Conservation (phyloP, 2,888 invertebrate genomes). For the Lottia gigantea region DNA sequence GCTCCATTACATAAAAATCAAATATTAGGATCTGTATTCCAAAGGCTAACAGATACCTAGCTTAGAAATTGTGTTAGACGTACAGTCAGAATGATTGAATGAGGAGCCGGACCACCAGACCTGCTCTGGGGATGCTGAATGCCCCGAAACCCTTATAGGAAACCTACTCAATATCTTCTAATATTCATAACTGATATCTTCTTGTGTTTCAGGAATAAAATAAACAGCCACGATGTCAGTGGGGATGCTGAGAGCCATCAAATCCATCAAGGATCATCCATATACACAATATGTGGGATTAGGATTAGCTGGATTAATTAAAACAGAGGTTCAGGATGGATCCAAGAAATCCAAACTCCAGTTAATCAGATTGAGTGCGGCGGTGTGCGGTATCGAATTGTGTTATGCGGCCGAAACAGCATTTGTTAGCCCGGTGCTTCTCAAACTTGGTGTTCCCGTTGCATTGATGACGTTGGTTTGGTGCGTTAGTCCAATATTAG, state of each 20-base stretch:
- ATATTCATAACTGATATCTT: no score
- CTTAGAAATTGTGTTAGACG: no score
- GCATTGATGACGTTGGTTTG: conserved; percentile 95
- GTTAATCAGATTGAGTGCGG: conserved; percentile 87
- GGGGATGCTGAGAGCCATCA: conserved; percentile 57
- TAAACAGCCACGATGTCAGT: conserved; percentile 48
- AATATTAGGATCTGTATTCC: no score
- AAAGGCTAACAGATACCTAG: no score
- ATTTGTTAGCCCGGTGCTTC: conserved; percentile 92
- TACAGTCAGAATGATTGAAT: no score
- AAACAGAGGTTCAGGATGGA: conserved; percentile 28
- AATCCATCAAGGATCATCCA: conserved; percentile 49
- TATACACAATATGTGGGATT: conserved; percentile 44
- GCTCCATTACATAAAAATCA: no score
- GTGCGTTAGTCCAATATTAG: conserved; percentile 93
- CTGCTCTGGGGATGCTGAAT: no score
- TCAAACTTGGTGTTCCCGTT: conserved; percentile 90
- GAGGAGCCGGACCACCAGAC: no score
- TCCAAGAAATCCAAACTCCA: conserved; percentile 68
- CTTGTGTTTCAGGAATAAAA: no score
- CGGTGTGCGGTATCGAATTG: conserved; percentile 97
- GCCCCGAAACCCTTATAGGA: no score
- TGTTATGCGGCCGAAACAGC: conserved; percentile 98
- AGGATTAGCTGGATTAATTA: conserved; percentile 37
- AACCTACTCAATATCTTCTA: no score